Conservation (phyloP, 2,797 vertebrate species). For the Propithecus deckenii region DNA sequence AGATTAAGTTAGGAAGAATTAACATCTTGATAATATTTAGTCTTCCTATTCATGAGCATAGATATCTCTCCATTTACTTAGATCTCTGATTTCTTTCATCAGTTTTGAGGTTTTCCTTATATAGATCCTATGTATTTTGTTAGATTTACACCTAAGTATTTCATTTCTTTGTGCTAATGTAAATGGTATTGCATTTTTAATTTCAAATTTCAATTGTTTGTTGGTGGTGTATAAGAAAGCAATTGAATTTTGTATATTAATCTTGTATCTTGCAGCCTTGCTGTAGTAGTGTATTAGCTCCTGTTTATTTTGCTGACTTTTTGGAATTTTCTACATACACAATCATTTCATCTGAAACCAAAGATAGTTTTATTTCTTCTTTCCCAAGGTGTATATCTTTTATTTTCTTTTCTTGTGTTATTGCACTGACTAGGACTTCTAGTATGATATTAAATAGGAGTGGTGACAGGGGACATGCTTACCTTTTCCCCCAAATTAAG, state of each 20-base stretch:
- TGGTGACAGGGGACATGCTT: not conserved
- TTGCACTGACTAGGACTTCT: not conserved
- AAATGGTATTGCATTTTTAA: not conserved
- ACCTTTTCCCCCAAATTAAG: not conserved
- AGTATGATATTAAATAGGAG: not conserved
- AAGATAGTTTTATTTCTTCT: not conserved
- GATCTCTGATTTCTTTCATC: no score
- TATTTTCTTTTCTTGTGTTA: not conserved
- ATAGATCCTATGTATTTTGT: no score
- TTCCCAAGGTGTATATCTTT: not conserved
- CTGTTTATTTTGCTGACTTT: not conserved
- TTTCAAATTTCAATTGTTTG: not conserved
- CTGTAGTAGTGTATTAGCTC: not conserved
- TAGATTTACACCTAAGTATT: no score
- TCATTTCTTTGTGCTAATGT: not conserved
- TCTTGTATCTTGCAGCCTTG: not conserved
- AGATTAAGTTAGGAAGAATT: no score
- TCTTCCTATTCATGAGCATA: no score
- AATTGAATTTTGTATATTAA: not conserved
- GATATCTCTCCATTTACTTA: no score
- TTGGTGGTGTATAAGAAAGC: not conserved
- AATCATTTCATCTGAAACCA: not conserved
- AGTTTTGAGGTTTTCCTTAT: no score
- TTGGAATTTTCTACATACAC: not conserved
- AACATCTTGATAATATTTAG: no score